These are phyloP conservation scores for Diglossa cyanea DNA, from an alignment of 2,797 vertebrate genomes.

Conservation along the genomic window DNA sequence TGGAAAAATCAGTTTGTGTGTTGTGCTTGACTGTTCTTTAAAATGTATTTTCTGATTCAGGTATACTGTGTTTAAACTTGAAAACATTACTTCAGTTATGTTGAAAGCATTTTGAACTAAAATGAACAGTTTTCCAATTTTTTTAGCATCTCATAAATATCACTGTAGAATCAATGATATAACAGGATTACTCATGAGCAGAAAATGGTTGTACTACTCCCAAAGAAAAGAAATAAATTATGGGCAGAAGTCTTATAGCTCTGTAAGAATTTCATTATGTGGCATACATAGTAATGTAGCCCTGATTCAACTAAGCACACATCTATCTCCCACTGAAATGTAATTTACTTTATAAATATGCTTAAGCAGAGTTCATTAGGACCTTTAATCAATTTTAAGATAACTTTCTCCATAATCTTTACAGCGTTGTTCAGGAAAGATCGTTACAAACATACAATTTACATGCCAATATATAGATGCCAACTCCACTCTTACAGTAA, in stretches of 20 bases:
- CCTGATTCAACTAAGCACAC: background rate
- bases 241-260: background rate
- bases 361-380: background rate
- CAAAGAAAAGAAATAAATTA: slow-evolving; percentile 22
- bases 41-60: background rate
- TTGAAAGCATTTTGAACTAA: slow-evolving; percentile 3
- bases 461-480: background rate
- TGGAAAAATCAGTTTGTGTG: background rate
- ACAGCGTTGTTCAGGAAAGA: background rate
- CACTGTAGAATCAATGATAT: background rate
- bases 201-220: background rate
- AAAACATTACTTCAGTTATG: background rate
- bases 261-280: background rate
- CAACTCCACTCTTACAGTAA: background rate
- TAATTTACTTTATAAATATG: background rate
- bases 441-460: background rate
- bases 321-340: background rate
- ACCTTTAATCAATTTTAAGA: background rate
- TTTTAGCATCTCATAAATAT: background rate
- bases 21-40: background rate
- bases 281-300: background rate
- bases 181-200: background rate
- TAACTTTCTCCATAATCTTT: background rate
- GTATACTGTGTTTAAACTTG: background rate
- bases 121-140: background rate